Percentiles rank a stretch among this genome's conserved stretches.
These are phyloP conservation scores for Chironomus riparius DNA, from an alignment of 2,888 invertebrate species.

Conservation along the genomic window DNA sequence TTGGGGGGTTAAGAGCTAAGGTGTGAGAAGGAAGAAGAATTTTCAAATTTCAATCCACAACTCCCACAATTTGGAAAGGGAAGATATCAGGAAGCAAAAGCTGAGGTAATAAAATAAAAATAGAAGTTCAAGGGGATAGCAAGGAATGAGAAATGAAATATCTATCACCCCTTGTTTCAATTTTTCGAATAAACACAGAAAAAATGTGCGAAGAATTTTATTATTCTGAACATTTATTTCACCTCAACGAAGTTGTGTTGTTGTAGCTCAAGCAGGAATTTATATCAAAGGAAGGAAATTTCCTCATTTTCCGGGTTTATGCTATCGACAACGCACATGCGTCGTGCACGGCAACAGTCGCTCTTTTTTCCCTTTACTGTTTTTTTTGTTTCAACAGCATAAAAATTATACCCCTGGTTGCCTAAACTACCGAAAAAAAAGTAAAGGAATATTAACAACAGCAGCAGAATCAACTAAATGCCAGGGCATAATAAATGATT, in stretches of 20 bases:
- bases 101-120: slow-evolving; percentile 3
- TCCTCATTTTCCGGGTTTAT: slow-evolving; percentile 17
- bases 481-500: neutral
- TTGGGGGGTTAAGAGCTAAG: neutral
- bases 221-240: slow-evolving; percentile 21
- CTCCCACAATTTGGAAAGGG: neutral
- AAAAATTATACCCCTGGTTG: neutral
- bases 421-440: neutral
- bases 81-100: slow-evolving; percentile 12
- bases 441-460: neutral
- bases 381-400: neutral
- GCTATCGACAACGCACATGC: slow-evolving; percentile 5
- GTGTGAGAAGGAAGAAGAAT: neutral
- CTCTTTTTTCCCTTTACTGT: neutral
- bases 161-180: slow-evolving; percentile 21
- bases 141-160: neutral
- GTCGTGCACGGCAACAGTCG: neutral
- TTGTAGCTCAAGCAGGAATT: neutral
- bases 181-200: neutral
- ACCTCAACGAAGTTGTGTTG: slow-evolving; percentile 1
- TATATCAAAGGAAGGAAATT: slow-evolving; percentile 16
- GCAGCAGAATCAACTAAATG: neutral
- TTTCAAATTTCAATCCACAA: neutral
- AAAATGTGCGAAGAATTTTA: slow-evolving; percentile 21
- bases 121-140: neutral